phyloP scores from a whole-genome alignment of 2,888 invertebrate genomes.

The Bruchidius siliquastri region DNA sequence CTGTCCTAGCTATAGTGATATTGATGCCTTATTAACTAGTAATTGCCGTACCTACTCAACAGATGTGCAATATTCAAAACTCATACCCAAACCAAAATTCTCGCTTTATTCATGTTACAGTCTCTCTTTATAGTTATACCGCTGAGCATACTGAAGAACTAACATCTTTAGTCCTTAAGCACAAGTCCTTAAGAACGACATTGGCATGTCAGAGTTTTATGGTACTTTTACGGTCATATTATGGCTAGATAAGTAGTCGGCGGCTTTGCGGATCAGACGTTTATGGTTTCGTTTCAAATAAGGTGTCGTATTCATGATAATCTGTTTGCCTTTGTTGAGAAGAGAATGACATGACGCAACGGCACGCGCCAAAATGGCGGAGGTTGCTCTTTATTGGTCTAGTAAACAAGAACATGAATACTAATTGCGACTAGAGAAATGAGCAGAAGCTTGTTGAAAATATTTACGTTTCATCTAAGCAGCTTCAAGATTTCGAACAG shows the following conservation, averaged over 20 bases:
- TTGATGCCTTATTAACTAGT: too few relatives aligned
- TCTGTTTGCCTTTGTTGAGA: neutral
- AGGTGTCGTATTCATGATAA: neutral
- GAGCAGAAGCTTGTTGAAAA: neutral
- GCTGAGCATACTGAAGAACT: neutral
- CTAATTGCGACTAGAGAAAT: neutral
- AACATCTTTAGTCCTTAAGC: neutral
- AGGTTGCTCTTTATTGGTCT: neutral
- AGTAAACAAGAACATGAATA: neutral
- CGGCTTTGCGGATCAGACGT: conserved; percentile 27
- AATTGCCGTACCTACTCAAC: conserved; percentile 5
- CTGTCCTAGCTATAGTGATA: too few relatives aligned
- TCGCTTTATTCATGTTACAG: neutral
- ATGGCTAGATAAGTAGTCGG: conserved; percentile 34
- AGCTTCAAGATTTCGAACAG: too few relatives aligned
- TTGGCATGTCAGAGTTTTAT: conserved; percentile 41
- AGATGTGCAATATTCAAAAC: too few relatives aligned
- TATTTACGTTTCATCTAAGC: too few relatives aligned
- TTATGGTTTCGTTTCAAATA: conserved; percentile 22
- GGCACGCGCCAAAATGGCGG: neutral
- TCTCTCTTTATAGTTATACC: neutral
- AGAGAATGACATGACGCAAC: neutral
- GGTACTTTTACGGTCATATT: conserved; percentile 45
- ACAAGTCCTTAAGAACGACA: conserved; percentile 31
- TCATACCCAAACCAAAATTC: too few relatives aligned